These are phyloP conservation scores for Parnassius smintheus DNA, from an alignment of 2,888 invertebrate species.

Conservation along the genomic window DNA sequence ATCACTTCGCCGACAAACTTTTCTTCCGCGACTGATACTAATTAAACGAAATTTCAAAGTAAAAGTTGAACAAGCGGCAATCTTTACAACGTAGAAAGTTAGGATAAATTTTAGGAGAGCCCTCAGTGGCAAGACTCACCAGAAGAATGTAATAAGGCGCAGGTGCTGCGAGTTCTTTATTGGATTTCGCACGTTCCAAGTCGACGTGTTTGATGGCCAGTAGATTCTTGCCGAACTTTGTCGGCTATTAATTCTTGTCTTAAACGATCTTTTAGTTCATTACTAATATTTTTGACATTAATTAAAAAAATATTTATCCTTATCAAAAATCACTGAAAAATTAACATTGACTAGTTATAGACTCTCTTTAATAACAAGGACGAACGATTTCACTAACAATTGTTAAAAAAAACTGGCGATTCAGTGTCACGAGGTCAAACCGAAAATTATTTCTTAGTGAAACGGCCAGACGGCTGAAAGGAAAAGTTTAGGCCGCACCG, in stretches of 20 bases:
- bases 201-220: slow-evolving; percentile 77
- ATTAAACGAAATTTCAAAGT: slow-evolving; percentile 73
- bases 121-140: slow-evolving; percentile 64
- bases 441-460: slow-evolving; percentile 67
- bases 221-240: slow-evolving; percentile 76
- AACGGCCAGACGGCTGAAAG: slow-evolving; percentile 61
- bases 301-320: neutral
- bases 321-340: neutral
- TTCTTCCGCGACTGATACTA: slow-evolving; percentile 63
- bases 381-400: slow-evolving; percentile 41
- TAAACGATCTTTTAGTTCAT: slow-evolving; percentile 5
- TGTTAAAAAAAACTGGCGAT: slow-evolving; percentile 33
- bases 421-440: slow-evolving; percentile 68
- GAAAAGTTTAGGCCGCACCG: slow-evolving; percentile 70
- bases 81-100: slow-evolving; percentile 71
- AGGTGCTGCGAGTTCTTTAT: slow-evolving; percentile 78
- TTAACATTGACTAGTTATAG: neutral
- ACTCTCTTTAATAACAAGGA: slow-evolving; percentile 34
- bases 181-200: slow-evolving; percentile 77
- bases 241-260: slow-evolving; percentile 62
- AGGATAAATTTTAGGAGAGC: slow-evolving; percentile 61
- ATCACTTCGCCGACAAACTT: slow-evolving; percentile 59
- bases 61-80: slow-evolving; percentile 74
- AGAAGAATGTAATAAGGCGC: slow-evolving; percentile 79
- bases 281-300: neutral